Conservation (phyloP, 2,888 invertebrate species). For the Drosophila demipolita region DNA sequence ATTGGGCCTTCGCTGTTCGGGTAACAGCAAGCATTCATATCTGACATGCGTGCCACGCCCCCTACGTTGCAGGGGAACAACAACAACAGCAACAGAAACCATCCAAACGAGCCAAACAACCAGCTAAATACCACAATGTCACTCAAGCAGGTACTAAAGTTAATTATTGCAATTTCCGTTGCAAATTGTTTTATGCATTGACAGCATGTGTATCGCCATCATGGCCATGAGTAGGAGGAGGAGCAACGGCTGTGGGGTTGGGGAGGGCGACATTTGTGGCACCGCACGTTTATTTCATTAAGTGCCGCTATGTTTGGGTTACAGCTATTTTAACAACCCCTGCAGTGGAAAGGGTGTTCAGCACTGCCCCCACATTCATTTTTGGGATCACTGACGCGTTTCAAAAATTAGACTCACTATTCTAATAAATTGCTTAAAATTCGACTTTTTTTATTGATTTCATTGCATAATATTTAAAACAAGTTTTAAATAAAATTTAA, state of each 20-base stretch:
- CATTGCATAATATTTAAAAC: neutral
- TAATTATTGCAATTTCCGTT: constrained; percentile 82
- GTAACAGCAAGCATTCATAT: constrained; percentile 9
- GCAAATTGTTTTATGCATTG: constrained; percentile 82
- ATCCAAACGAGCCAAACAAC: constrained; percentile 19
- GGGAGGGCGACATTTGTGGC: neutral
- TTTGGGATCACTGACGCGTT: no score
- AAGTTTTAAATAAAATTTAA: neutral
- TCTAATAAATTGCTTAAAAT: neutral
- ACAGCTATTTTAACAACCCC: constrained; percentile 59
- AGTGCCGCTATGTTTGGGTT: constrained; percentile 69
- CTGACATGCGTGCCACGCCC: constrained; percentile 6
- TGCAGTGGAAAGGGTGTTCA: neutral
- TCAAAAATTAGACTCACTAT: neutral
- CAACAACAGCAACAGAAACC: constrained; percentile 11
- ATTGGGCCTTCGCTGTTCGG: constrained; percentile 45
- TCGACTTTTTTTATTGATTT: neutral
- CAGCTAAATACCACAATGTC: constrained; percentile 64
- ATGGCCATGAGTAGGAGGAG: neutral
- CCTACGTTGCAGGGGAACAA: neutral
- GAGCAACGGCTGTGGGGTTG: neutral
- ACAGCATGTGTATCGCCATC: constrained; percentile 61
- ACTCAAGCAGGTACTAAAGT: constrained; percentile 83
- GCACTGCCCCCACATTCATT: neutral
- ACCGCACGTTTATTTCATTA: constrained; percentile 70